Evolutionary conservation across 2,888 invertebrate species (phyloP), one percentile per base, ranked within the genome.

Genomic region (Volucella bombylans): DNA sequence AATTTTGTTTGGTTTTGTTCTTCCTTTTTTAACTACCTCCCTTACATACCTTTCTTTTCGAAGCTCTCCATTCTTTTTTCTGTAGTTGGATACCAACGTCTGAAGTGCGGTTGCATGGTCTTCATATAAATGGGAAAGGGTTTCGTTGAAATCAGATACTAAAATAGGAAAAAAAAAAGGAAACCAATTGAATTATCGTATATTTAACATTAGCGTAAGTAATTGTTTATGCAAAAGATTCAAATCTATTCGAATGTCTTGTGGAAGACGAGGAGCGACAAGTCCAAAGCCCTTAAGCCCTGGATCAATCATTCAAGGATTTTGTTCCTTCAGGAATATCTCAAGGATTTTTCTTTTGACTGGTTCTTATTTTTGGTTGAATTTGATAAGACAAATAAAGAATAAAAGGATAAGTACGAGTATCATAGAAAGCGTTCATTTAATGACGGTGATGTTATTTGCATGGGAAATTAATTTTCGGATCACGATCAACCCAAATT

Each of bases 71-170:
- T 96, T 96, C 90, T 95, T 94, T 91, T 96, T 96, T 65, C 97
- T 94, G 92, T 96, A 97, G 92, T 95, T 96, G 87, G 97, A 96
- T 72, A 97, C 97, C 88, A 97, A 93, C 87, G 95, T 93, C 91
- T 97, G 97, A 87, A 97, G 93, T 90, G 97, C 97, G 87, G 96
- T 95, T 12, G 97, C 96, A 92, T 97, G 97, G 88, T 95, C 95
- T 92, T 97, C 97, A 93, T 97, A 97, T 90, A 97, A 94, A 89
- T 96, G 96, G 86, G 97, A 96, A 92, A 97, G 93, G 92, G 97
- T 96, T 89, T 97, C 96, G 81, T 97, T 96, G 93, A 97, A 97
- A 93, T 97, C 97, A 87, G 97, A 95, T 91, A 97, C 97, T 97
- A 94, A 12, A 95, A 88, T 52, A 38, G 86, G 52, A 87, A 73